Evolutionary conservation across 1,140 invertebrate species (phyloP).

Genomic region (Batillaria attramentaria): DNA sequence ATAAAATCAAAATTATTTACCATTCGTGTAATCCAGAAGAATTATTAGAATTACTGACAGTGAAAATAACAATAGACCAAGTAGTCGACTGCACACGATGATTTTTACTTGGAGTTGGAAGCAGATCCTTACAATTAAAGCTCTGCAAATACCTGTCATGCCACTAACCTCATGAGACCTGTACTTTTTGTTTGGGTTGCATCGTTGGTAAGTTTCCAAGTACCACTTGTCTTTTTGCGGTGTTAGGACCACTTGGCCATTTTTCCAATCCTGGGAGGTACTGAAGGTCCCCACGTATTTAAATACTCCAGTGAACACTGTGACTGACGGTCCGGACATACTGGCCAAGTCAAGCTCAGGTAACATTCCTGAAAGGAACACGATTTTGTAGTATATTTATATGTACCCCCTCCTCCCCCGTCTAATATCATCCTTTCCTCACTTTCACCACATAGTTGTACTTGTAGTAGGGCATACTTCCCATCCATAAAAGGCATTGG

Average conservation of each 20-base stretch:
- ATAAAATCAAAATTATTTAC: too few species aligned
- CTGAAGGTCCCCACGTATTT: not conserved
- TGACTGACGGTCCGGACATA: not conserved
- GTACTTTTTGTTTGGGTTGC: not conserved
- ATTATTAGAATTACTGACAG: not conserved
- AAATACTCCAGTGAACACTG: not conserved
- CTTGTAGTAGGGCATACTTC: not conserved
- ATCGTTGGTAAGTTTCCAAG: not conserved
- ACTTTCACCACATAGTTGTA: not conserved
- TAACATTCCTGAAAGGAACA: not conserved
- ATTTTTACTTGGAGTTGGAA: not conserved
- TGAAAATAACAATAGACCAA: not conserved
- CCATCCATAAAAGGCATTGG: not conserved
- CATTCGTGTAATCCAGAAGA: not conserved
- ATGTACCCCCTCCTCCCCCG: not conserved
- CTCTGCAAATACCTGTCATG: not conserved
- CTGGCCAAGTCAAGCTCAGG: not conserved
- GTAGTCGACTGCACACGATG: not conserved
- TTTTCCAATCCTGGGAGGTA: constrained; percentile 1
- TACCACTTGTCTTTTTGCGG: not conserved
- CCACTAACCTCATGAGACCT: not conserved
- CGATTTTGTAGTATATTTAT: not conserved
- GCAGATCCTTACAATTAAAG: not conserved
- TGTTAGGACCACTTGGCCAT: not conserved
- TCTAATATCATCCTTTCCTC: not conserved